Evolutionary conservation across 2,888 invertebrate genomes (phyloP), one percentile per base, ranked within the genome.

Genomic region (Globia sparganii): DNA sequence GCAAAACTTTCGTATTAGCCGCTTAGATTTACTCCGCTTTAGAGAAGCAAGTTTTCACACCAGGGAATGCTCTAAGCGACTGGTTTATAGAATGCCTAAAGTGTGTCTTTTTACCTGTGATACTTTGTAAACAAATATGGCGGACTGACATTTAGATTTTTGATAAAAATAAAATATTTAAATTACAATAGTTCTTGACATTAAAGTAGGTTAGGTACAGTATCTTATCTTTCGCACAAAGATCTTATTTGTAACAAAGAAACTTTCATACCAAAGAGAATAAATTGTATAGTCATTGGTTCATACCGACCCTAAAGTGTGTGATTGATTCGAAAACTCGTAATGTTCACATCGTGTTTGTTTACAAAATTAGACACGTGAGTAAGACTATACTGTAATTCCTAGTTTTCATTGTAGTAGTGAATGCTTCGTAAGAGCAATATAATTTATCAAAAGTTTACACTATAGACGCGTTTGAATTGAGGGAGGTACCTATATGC

Each of bases 371-470:
- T 9, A 3, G 13, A n/a, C 2, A n/a, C 0, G 0, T 31, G 15
- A 18, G 4, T n/a, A n/a, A 61, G 9, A 53, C 13, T 40, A n/a
- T 25, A 40, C 21, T n/a, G 0, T 31, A 49, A 13, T 53, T 70
- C 1, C 4, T 72, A 75, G 70, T 75, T 77, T 61, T 68, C 65
- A 76, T 76, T 77, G 71, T 70, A 49, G 56, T 66, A 21, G 8
- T n/a, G n/a, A n/a, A 53, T 53, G 43, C 53, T 61, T 31, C 58
- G 34, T 61, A 37, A 73, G 65, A 72, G 61, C 66, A 56, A 79
- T 86, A 86, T 86, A 86, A 76, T 79, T 79, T 86, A 79, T 81
- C n/a, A 61, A 72, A 82, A 72, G 58, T 78, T 78, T 78, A 77
- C 43, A 68, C 5, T 74, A 69, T 34, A 56, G 43, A 37, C 49